A percentile compares a stretch with the other conserved stretches of the same genome.
These are phyloP conservation scores for Cossypha caffra DNA, from an alignment of 2,797 vertebrate species.

Conservation along the genomic window DNA sequence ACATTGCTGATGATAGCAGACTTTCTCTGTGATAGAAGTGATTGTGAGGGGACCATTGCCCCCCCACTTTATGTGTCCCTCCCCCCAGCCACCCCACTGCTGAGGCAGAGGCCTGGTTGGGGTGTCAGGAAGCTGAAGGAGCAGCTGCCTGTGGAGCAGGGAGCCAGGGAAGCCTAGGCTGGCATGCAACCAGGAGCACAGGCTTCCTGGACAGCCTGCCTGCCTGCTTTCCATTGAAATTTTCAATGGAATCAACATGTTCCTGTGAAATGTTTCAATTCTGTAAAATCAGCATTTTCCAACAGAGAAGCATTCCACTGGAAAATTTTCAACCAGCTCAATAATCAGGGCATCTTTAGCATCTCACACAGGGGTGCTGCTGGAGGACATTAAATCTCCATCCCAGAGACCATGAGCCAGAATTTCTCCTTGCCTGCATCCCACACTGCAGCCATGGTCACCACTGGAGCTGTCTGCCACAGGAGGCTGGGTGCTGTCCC, in stretches of 20 bases:
- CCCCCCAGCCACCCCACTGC: not conserved
- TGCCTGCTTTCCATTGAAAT: constrained; percentile 51
- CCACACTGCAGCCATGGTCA: accelerated
- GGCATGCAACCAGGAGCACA: not conserved
- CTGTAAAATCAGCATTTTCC: constrained; percentile 46
- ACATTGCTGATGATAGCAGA: not conserved
- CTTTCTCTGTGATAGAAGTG: not conserved
- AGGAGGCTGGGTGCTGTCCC: not conserved
- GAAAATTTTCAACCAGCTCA: constrained; percentile 2
- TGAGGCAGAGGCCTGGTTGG: not conserved
- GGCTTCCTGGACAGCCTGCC: constrained; percentile 12
- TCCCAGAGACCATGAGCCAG: not conserved
- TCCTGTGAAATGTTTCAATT: constrained; percentile 18
- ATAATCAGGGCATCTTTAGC: not conserved
- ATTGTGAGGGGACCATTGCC: not conserved
- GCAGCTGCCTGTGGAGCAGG: not conserved
- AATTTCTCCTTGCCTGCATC: not conserved
- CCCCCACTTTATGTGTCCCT: not conserved
- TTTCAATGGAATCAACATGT: constrained; percentile 44
- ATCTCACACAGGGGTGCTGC: not conserved
- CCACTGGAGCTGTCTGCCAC: not conserved
- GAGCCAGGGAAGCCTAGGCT: not conserved
- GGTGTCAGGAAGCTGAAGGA: not conserved
- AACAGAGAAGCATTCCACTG: not conserved
- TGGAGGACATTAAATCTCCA: not conserved